Evolutionary conservation across 2,888 invertebrate species (phyloP), one percentile per base, ranked within the genome.

Genomic region (Cantharis lateralis): DNA sequence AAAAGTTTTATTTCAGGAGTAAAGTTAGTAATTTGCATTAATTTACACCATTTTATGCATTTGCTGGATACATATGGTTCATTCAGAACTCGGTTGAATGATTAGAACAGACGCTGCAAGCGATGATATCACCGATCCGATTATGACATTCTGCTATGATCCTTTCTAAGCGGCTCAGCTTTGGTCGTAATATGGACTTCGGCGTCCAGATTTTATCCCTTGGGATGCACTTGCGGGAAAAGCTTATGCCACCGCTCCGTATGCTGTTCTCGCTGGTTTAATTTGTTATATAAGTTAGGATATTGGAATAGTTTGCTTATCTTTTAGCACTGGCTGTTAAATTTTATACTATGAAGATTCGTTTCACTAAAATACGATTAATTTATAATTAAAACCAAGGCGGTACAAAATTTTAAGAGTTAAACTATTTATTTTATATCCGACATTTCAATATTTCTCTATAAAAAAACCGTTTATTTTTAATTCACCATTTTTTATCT

Each of bases 111-210:
- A 61, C 68, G 71, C 15, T 76, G 79, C 79, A 75, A 72, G 74
- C 79, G 78, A 72, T 80, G 81, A 80, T 81, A 82, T 81, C 80
- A 76, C 81, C 80, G 79, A 82, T 82, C 82, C 82, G 82, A 82
- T 82, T 82, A 82, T 81, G 80, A 82, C 80, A 81, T 81, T 74
- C 79, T 79, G 80, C 81, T 76, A 78, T 77, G 80, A 81, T 80
- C 81, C 80, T 75, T 71, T 75, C 76, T 83, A 83, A 83, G 83
- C 83, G 82, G 83, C 83, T 83, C 83, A 83, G 80, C 80, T 78
- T 78, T 79, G 82, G 80, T 79, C 82, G 82, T 83, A 82, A 83
- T 83, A 83, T 83, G 80, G 82, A 81, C 81, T 82, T 79, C 79
- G 80, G 76, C 77, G 73, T 76, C 79, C 71, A 76, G 79, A 80